Evolutionary conservation across 2,888 invertebrate species (phyloP).

Genomic region (Siphlonurus alternatus): DNA sequence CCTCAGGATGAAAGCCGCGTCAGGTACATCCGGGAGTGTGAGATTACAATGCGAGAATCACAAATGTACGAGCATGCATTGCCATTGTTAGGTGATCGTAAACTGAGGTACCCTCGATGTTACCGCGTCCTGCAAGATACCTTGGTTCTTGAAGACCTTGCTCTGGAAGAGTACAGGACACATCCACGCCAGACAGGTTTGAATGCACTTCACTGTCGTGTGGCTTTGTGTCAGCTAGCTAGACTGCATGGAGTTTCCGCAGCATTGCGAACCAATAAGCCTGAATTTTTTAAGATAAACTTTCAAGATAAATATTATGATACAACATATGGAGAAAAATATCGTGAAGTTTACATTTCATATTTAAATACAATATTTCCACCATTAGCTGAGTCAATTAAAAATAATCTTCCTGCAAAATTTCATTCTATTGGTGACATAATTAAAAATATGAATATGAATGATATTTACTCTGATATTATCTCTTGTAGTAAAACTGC

Average conservation of each 20-base stretch:
- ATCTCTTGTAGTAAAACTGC: too few species aligned
- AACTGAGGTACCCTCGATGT: neutral
- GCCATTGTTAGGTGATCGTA: neutral
- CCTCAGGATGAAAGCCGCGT: neutral
- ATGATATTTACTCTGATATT: too few species aligned
- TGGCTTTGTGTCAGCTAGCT: neutral
- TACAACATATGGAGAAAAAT: neutral
- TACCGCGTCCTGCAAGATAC: neutral
- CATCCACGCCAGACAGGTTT: neutral
- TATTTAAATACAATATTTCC: neutral
- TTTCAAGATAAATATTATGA: neutral
- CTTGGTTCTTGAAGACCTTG: neutral
- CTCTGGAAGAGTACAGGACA: neutral
- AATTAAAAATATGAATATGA: neutral
- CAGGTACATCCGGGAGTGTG: neutral
- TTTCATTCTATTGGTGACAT: neutral
- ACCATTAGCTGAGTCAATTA: neutral
- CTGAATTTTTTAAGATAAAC: neutral
- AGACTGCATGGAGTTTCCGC: neutral
- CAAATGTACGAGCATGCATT: neutral
- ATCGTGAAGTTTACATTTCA: neutral
- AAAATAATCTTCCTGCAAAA: neutral
- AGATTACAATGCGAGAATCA: neutral
- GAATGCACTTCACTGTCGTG: neutral
- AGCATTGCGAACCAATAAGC: neutral